Evolutionary conservation across 2,888 invertebrate species (phyloP).

Genomic region (Yponomeuta plumbellus): DNA sequence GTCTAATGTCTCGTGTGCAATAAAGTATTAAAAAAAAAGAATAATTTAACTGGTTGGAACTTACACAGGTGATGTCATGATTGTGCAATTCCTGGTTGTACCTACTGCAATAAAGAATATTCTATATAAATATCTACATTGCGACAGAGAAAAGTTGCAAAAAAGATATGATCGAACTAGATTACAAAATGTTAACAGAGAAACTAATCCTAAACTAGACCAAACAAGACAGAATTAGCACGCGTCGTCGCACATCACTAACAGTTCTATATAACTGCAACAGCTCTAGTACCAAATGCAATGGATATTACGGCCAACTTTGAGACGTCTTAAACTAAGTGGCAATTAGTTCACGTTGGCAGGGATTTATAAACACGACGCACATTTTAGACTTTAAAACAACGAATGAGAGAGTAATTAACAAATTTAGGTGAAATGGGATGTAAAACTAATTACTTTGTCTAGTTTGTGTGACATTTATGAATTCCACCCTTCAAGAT

Average conservation of each 20-base stretch:
- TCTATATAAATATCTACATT: too few species aligned
- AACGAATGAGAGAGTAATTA: too few species aligned
- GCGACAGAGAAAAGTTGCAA: too few species aligned
- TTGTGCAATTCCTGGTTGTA: too few species aligned
- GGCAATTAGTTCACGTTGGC: neutral
- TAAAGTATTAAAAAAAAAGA: too few species aligned
- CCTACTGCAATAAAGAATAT: too few species aligned
- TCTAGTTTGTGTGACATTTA: conserved; percentile 1
- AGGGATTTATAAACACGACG: neutral
- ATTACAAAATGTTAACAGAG: neutral
- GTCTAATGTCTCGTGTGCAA: too few species aligned
- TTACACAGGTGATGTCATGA: too few species aligned
- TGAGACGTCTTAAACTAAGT: neutral
- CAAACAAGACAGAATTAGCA: neutral
- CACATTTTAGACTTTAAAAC: too few species aligned
- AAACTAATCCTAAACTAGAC: neutral
- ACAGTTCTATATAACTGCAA: neutral
- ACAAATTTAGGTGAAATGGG: too few species aligned
- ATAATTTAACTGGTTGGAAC: too few species aligned
- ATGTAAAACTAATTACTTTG: neutral
- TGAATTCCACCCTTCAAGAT: neutral
- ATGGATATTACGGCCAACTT: conserved; percentile 17
- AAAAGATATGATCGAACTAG: too few species aligned
- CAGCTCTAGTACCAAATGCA: conserved; percentile 21
- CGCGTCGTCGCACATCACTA: neutral